Conservation (phyloP, 1,140 invertebrate species). For the Lerema accius region DNA sequence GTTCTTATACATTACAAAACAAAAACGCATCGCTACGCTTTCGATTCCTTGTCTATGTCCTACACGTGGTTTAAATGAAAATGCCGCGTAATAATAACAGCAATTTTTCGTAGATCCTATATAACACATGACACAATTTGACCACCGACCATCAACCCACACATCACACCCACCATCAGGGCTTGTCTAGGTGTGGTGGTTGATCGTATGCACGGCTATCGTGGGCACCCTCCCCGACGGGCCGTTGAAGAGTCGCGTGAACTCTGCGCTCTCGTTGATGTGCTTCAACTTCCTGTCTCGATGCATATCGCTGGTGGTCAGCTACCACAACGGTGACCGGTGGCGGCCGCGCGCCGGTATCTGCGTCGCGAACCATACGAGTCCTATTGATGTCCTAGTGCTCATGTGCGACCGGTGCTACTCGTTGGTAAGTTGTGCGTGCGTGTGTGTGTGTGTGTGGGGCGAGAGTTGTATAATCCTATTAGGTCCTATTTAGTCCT, state of each 20-base stretch:
- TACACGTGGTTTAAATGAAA: too few species aligned
- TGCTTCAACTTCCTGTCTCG: constrained; percentile 95
- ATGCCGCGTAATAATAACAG: too few species aligned
- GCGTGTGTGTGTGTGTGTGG: too few species aligned
- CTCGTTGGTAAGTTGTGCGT: constrained; percentile 90
- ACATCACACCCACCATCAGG: constrained; percentile 17
- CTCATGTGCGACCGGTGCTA: constrained; percentile 99
- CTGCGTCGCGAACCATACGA: constrained; percentile 99
- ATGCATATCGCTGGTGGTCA: constrained; percentile 94
- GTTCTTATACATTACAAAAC: too few species aligned
- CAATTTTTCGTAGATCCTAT: too few species aligned
- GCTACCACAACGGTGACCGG: constrained; percentile 91
- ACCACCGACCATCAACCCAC: background rate
- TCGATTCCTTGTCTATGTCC: too few species aligned
- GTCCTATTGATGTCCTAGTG: constrained; percentile 98
- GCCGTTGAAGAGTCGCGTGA: constrained; percentile 89
- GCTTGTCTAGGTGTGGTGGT: constrained; percentile 88
- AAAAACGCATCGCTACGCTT: too few species aligned
- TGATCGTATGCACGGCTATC: constrained; percentile 91
- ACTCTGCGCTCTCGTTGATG: constrained; percentile 91
- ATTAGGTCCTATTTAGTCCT: too few species aligned
- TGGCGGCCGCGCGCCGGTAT: constrained; percentile 93
- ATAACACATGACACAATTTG: too few species aligned
- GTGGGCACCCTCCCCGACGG: constrained; percentile 93
- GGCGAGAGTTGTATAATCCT: too few species aligned